Conservation (phyloP, 2,888 invertebrate species). For the Dicyrtoma fusca region DNA sequence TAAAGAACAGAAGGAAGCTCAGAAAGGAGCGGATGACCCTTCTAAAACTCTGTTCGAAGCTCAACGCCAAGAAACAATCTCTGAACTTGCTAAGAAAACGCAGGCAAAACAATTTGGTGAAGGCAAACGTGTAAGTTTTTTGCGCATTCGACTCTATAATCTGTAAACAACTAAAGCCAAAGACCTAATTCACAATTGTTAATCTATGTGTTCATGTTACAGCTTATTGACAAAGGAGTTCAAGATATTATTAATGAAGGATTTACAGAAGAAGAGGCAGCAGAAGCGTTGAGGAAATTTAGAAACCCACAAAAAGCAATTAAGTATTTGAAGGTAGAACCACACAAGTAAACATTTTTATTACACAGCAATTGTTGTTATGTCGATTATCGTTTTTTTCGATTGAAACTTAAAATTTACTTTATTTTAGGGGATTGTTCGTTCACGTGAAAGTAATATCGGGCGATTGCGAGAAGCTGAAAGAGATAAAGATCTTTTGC, state of each 20-base stretch:
- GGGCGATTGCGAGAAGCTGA: constrained; percentile 2
- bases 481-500: constrained; percentile 22
- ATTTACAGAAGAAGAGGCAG: constrained; percentile 51
- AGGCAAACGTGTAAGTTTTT: constrained; percentile 33
- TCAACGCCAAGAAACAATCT: constrained; percentile 49
- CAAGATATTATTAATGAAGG: constrained; percentile 53
- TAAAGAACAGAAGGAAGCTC: constrained; percentile 47
- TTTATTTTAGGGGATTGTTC: constrained; percentile 12
- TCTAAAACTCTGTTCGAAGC: constrained; percentile 49
- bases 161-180: neutral
- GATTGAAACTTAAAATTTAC: no score
- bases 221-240: constrained; percentile 52
- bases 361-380: no score
- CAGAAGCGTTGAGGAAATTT: constrained; percentile 47
- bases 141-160: no score
- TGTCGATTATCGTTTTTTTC: no score
- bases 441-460: constrained; percentile 7
- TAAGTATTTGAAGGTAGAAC: constrained; percentile 47
- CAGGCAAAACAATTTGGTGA: constrained; percentile 38
- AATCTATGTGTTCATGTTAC: constrained; percentile 13
- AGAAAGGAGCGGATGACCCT: constrained; percentile 33
- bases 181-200: no score
- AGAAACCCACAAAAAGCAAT: constrained; percentile 50
- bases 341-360: no score
- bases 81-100: constrained; percentile 47